Evolutionary conservation across 1,140 invertebrate species (phyloP).

Genomic region (Chironomus tepperi): DNA sequence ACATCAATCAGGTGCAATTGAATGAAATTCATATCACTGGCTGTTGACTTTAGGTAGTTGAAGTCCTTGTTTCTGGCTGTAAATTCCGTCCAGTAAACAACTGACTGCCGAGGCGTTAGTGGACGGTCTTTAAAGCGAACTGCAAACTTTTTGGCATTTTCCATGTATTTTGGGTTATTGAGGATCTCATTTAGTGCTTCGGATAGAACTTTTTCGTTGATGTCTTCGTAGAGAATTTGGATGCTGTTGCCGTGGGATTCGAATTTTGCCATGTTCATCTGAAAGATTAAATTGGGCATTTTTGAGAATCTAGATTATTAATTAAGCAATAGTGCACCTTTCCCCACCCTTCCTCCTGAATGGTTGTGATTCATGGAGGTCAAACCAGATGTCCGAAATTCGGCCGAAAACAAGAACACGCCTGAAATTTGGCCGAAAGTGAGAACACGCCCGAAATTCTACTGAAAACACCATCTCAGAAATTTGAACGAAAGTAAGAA

Average conservation of each 20-base stretch:
- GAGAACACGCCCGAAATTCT: too few species aligned
- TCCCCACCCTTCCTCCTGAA: too few species aligned
- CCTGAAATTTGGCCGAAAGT: too few species aligned
- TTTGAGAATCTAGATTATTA: too few species aligned
- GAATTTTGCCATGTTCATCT: slow-evolving; percentile 39
- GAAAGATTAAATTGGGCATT: neutral
- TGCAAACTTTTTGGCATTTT: slow-evolving; percentile 42
- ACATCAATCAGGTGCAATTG: slow-evolving; percentile 49
- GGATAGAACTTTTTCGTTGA: slow-evolving; percentile 29
- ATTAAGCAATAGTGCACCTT: too few species aligned
- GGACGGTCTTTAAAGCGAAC: slow-evolving; percentile 42
- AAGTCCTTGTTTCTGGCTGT: slow-evolving; percentile 41
- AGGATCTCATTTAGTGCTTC: neutral
- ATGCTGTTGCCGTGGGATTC: slow-evolving; percentile 37
- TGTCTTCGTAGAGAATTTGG: slow-evolving; percentile 32
- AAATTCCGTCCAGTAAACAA: slow-evolving; percentile 45
- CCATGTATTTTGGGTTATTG: slow-evolving; percentile 41
- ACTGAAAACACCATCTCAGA: too few species aligned
- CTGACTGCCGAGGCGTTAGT: slow-evolving; percentile 42
- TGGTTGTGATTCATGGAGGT: too few species aligned
- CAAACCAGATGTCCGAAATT: too few species aligned
- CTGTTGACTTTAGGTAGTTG: slow-evolving; percentile 35
- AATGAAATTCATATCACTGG: slow-evolving; percentile 44
- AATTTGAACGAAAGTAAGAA: too few species aligned
- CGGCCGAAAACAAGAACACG: too few species aligned